Evolutionary conservation across 2,888 invertebrate genomes (phyloP), one percentile per base, ranked within the genome.

Genomic region (Pimpla rufipes): DNA sequence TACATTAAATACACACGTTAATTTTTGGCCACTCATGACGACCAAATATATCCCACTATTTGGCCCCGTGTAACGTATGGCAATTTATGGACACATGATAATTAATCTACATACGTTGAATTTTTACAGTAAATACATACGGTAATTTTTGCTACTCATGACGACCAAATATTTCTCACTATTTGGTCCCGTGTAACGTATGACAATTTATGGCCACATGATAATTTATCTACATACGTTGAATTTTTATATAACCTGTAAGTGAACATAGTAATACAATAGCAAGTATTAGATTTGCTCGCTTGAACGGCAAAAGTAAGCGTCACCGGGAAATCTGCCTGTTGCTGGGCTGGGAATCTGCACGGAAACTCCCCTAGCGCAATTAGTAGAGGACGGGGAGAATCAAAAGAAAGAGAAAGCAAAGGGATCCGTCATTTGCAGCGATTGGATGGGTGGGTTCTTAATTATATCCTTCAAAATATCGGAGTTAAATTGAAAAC

Each of bases 401-500:
- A 40, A 68, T 50, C 23, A n/a, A 57, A 29, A 55, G 64, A 71
- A 57, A 40, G 62, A 55, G 47, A 73, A 50, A 67, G 74, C n/a
- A n/a, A 59, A 50, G 70, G 67, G 50, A 68, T 18, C 47, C 2
- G 37, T 40, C 29, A 55, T 67, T 64, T 45, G 74, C 74, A 40
- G 23, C 78, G 81, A 40, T 79, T 74, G 80, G 83, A 81, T 74
- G 86, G 88, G 86, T 85, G 85, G 87, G 87, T 84, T 88, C 89
- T 91, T 92, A 92, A 92, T 92, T 91, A 91, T 91, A 90, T 90
- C 89, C 89, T 90, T 91, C 89, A 88, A 91, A 92, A 92, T 91
- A 92, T 91, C 89, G 85, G 85, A 89, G 87, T 89, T 89, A 90
- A 91, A 92, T 92, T 92, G 92, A 91, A 92, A 91, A 92, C 89